Evolutionary conservation across 2,797 vertebrate genomes (phyloP), one percentile per base, ranked within the genome.

Genomic region (Setipinna tenuifilis): DNA sequence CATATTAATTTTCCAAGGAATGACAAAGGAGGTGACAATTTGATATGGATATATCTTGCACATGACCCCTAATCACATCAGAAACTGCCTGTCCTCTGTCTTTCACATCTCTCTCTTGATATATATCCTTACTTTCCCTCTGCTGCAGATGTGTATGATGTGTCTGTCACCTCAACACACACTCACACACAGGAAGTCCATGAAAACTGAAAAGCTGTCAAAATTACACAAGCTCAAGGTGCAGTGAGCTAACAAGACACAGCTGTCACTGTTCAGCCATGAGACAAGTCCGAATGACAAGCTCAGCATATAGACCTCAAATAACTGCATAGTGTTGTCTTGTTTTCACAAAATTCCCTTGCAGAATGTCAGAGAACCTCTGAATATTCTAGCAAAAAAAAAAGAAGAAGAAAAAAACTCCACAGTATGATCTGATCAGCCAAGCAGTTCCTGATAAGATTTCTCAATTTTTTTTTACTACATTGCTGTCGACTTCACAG

Each of bases 241-340:
- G 71, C 19, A 35, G 71, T 78, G 71, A 78, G 71, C 71, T 44
- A 78, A 78, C 71, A 78, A 78, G 71, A 78, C 71, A 19, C 71
- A 78, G 71, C 71, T 78, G 71, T 78, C 71, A 78, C 71, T 78
- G 3, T 21, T 44, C 31, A 78, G 71, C 31, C 35, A 44, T 78
- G 35, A 78, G 71, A 78, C 71, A 44, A 21, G 71, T 78, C 71
- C 35, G 71, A 78, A 78, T 78, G 71, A 78, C 71, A 44, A 78
- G 71, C 71, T 78, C 71, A 78, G 71, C 35, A 19, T 7, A 78
- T 19, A 44, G 31, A 35, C 31, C 71, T 44, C 71, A 78, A 44
- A 44, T 44, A 31, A 78, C 71, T 19, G 71, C 16, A 78, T 31
- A 78, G 6, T 44, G 71, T 78, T 75, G 68, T 75, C 68, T 41